Evolutionary conservation across 2,888 invertebrate species (phyloP).

Genomic region (Pocota personata): DNA sequence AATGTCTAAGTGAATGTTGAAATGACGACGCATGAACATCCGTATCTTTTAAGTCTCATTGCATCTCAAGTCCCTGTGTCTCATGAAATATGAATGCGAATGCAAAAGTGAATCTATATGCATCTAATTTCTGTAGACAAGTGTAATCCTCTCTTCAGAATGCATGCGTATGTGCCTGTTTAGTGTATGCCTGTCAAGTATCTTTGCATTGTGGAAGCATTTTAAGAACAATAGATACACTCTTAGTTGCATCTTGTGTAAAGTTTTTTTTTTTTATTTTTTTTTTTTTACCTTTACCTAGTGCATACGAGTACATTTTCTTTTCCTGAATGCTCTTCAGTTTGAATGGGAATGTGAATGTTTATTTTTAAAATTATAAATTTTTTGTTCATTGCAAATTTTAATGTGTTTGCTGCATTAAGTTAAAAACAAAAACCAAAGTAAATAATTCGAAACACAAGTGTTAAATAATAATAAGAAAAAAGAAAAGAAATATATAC

Average conservation of each 20-base stretch:
- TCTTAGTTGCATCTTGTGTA: slow-evolving; percentile 56
- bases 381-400: slow-evolving; percentile 13
- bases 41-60: slow-evolving; percentile 38
- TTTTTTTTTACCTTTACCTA: background rate
- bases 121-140: slow-evolving; percentile 38
- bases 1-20: slow-evolving; percentile 35
- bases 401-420: slow-evolving; percentile 64
- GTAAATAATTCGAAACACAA: slow-evolving; percentile 70
- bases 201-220: slow-evolving; percentile 45
- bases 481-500: slow-evolving; percentile 30
- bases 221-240: slow-evolving; percentile 33
- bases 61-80: slow-evolving; percentile 51
- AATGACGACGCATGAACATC: slow-evolving; percentile 52
- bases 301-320: slow-evolving; percentile 32
- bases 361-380: background rate
- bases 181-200: slow-evolving; percentile 33
- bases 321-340: slow-evolving; percentile 46
- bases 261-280: slow-evolving; percentile 19
- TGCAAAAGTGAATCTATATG: slow-evolving; percentile 24
- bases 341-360: slow-evolving; percentile 54
- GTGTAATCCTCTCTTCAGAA: slow-evolving; percentile 18
- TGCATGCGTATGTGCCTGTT: slow-evolving; percentile 45
- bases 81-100: slow-evolving; percentile 57
- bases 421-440: slow-evolving; percentile 44
- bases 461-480: slow-evolving; percentile 61